These are phyloP conservation scores for Drosophila sproati DNA, from an alignment of 1,140 invertebrate genomes.

Conservation along the genomic window DNA sequence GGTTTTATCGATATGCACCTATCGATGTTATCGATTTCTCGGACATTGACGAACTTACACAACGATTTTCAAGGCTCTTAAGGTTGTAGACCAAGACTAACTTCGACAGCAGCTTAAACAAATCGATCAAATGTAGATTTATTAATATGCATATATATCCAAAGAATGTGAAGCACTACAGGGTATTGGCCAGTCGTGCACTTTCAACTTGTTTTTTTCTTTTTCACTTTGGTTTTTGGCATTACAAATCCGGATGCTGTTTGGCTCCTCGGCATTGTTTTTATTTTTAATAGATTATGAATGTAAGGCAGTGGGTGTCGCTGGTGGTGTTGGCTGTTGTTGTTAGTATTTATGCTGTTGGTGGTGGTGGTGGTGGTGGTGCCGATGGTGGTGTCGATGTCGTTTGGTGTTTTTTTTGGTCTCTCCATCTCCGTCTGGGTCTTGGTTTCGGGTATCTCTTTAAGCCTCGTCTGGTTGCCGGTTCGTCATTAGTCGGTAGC, in stretches of 20 bases:
- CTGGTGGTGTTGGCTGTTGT: neutral
- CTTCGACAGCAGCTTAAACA: too few species aligned
- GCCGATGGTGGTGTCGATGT: conserved; percentile 21
- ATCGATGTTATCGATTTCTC: too few species aligned
- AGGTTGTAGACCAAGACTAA: too few species aligned
- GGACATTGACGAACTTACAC: too few species aligned
- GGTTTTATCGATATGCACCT: too few species aligned
- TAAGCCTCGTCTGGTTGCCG: conserved; percentile 28
- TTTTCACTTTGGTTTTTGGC: conserved; percentile 48
- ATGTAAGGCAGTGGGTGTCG: conserved; percentile 81
- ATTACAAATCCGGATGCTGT: conserved; percentile 77
- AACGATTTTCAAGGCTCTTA: too few species aligned
- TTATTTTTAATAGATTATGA: conserved; percentile 71
- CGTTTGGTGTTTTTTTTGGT: conserved; percentile 5
- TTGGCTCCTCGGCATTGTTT: conserved; percentile 33
- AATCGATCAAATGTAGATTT: too few species aligned
- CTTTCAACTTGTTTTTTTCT: conserved; percentile 23
- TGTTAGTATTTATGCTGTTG: neutral
- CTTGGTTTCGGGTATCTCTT: conserved; percentile 34
- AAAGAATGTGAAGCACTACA: too few species aligned
- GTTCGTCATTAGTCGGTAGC: conserved; percentile 67
- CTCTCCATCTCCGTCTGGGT: conserved; percentile 16
- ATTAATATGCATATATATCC: too few species aligned
- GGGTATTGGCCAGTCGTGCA: neutral
- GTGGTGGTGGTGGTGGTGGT: conserved; percentile 6